Conservation (phyloP, 2,797 vertebrate genomes). For the Phyllotis vaccarum region DNA sequence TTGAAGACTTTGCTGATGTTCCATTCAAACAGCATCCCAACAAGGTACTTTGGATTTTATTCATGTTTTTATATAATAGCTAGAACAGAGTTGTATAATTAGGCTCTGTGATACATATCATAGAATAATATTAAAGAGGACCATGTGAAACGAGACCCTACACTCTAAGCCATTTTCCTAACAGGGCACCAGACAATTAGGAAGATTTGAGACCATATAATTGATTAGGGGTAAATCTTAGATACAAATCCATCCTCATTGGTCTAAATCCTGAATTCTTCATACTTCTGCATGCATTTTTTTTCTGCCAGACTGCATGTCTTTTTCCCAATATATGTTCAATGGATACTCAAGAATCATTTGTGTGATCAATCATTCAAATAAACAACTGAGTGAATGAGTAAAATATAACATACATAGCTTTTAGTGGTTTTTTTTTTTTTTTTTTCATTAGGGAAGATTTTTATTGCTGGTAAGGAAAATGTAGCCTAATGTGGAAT, state of each 20-base stretch:
- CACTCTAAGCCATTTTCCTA: neutral
- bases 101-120: neutral
- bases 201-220: neutral
- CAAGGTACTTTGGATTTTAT: neutral
- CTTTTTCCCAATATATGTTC: neutral
- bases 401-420: neutral
- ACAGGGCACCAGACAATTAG: neutral
- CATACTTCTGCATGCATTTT: neutral
- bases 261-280: neutral
- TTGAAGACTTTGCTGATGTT: neutral
- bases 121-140: neutral
- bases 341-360: neutral
- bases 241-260: neutral
- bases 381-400: neutral
- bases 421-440: constrained; percentile 33
- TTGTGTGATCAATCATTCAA: neutral
- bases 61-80: neutral
- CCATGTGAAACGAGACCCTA: neutral
- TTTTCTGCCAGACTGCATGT: neutral
- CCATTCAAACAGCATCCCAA: neutral
- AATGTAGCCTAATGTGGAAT: neutral
- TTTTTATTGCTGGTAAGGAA: constrained; percentile 23
- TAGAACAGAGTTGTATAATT: neutral
- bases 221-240: neutral
- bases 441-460: neutral